These are phyloP conservation scores for Dichetophora obliterata DNA, from an alignment of 2,888 invertebrate species.

Conservation along the genomic window DNA sequence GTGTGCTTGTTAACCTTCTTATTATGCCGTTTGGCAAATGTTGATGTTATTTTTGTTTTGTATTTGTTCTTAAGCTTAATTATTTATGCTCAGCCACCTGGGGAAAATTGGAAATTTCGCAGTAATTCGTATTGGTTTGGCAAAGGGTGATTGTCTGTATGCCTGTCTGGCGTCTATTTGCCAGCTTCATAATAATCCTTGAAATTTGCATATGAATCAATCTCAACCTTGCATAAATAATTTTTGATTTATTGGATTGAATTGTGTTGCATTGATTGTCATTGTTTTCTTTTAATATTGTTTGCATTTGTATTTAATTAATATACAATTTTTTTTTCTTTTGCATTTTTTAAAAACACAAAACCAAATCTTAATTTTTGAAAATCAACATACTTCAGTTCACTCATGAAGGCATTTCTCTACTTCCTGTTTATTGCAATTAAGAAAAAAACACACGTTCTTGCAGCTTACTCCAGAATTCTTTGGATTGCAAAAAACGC, in stretches of 20 bases:
- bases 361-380: no score
- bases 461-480: no score
- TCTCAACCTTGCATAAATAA: conserved; percentile 13
- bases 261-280: not conserved
- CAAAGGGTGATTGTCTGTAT: not conserved
- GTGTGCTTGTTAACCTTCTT: conserved; percentile 9
- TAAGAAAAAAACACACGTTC: no score
- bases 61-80: not conserved
- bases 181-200: not conserved
- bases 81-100: conserved; percentile 26
- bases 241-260: conserved; percentile 20
- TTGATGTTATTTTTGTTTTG: conserved; percentile 7
- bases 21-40: conserved; percentile 28
- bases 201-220: not conserved
- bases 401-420: no score
- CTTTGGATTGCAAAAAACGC: no score
- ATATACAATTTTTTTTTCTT: not conserved
- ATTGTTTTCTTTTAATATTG: not conserved
- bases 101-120: conserved; percentile 24
- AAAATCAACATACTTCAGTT: no score
- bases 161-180: not conserved
- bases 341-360: not conserved
- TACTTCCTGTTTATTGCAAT: no score
- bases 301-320: conserved; percentile 11
- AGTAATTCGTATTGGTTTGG: not conserved